Evolutionary conservation across 2,888 invertebrate genomes (phyloP).

Genomic region (Lacanobia oleracea): DNA sequence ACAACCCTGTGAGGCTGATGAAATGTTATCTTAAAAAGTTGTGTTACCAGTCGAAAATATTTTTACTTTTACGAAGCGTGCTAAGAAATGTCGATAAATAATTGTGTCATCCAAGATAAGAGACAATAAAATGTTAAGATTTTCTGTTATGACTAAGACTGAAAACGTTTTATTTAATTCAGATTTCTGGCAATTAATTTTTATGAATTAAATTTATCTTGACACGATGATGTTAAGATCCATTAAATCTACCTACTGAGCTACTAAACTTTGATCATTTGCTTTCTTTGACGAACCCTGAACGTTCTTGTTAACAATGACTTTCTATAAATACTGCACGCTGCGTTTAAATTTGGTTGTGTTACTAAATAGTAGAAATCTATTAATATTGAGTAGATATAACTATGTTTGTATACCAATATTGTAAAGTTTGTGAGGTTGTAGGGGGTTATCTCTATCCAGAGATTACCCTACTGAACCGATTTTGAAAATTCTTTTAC

Average conservation of each 20-base stretch:
- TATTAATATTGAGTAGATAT: no score
- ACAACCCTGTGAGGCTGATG: slow-evolving; percentile 44
- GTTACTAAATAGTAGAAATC: no score
- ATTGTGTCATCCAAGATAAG: slow-evolving; percentile 67
- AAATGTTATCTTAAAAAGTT: slow-evolving; percentile 68
- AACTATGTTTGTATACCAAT: no score
- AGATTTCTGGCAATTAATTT: background rate
- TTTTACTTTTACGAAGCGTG: slow-evolving; percentile 55
- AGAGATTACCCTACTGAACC: no score
- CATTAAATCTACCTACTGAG: background rate
- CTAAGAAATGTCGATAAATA: slow-evolving; percentile 54
- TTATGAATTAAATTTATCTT: background rate
- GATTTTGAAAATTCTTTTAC: no score
- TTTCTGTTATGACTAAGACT: slow-evolving; percentile 37
- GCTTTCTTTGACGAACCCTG: background rate
- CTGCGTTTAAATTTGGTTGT: no score
- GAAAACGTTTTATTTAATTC: slow-evolving; percentile 9
- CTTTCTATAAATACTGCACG: background rate
- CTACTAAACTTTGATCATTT: background rate
- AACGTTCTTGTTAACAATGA: background rate
- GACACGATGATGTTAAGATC: background rate
- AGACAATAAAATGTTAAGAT: slow-evolving; percentile 37
- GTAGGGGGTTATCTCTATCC: no score
- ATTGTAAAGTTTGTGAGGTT: no score
- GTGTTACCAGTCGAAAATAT: slow-evolving; percentile 63